Base-by-base conservation (phyloP, 2,113 vertebrate species). In the Zootoca vivipara region DNA sequence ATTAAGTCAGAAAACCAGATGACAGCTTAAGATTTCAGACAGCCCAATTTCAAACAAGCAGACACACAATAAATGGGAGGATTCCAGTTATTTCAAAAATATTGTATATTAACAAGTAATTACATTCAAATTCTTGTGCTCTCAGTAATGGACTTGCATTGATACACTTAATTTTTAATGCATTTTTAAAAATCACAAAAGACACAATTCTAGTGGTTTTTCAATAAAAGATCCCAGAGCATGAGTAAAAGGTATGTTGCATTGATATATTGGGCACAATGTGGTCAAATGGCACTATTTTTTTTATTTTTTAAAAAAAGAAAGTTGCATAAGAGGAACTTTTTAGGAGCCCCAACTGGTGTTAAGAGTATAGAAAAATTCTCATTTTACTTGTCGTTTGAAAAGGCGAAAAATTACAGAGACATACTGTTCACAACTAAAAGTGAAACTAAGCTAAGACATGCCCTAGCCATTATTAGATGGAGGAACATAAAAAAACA, bases 151-250 rank as follows among this genome's bases (percentile, higher is more conserved):
- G 40, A 56, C 40, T 38, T 67, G 62, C 46, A 78, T 33, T 56
- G 62, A 83, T 69, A 83, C 38, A 88, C 64, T 15, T 62, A 74
- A 87, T 26, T 20, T 78, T 77, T 58, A 80, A 64, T 62, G 56
- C 16, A 64, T 24, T 62, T 62, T 62, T 82, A 24, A 65, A 67
- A 77, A 67, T 38, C 9, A 83, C 69, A 83, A 88, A 83, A 88
- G 56, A 52, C 52, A 83, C 40, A 52, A 82, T 35, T 67, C 82
- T 69, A 88, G 81, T 88, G 80, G 81, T 83, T 83, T 83, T 24
- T 52, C 33, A 56, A 33, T 74, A 40, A 85, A 88, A 83, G 20
- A 22, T 69, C 40, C 70, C 86, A 87, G 78, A 74, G 86, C 3
- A 56, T 20, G 26, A 78, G 62, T 33, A 77, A 83, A 78, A 56